A percentile compares a stretch with the other conserved stretches of the same genome.
These are phyloP conservation scores for Seira ritae DNA, from an alignment of 2,888 invertebrate genomes.

Conservation along the genomic window DNA sequence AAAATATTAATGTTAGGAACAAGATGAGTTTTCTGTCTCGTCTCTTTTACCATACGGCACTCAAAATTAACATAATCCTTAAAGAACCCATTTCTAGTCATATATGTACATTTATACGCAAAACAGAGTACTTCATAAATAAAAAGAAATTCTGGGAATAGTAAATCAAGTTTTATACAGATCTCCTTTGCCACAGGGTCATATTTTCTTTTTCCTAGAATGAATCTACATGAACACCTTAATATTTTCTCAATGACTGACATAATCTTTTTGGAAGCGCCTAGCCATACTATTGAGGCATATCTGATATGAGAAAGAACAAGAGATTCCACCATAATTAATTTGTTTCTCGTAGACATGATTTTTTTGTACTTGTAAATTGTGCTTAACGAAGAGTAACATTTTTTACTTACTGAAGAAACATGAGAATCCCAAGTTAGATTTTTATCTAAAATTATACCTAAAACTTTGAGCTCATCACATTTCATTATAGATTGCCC, in stretches of 20 bases:
- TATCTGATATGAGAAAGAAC: not conserved
- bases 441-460: no score
- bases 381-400: no score
- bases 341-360: no score
- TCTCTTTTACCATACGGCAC: not conserved
- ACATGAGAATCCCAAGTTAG: no score
- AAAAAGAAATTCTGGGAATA: not conserved
- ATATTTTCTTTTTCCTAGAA: slow-evolving; percentile 20
- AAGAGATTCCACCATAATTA: no score
- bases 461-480: no score
- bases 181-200: slow-evolving; percentile 2
- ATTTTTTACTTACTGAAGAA: no score
- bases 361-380: no score
- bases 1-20: not conserved
- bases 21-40: not conserved
- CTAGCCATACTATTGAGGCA: not conserved
- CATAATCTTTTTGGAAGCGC: not conserved
- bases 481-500: no score
- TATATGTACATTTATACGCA: slow-evolving; percentile 25
- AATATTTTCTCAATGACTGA: not conserved
- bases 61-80: slow-evolving; percentile 14
- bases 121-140: not conserved
- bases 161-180: not conserved
- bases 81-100: slow-evolving; percentile 1
- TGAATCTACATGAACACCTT: not conserved